Percentiles rank a stretch among this genome's conserved stretches.
Evolutionary conservation across 2,797 vertebrate species (phyloP).

Genomic region (Chiloscyllium punctatum): DNA sequence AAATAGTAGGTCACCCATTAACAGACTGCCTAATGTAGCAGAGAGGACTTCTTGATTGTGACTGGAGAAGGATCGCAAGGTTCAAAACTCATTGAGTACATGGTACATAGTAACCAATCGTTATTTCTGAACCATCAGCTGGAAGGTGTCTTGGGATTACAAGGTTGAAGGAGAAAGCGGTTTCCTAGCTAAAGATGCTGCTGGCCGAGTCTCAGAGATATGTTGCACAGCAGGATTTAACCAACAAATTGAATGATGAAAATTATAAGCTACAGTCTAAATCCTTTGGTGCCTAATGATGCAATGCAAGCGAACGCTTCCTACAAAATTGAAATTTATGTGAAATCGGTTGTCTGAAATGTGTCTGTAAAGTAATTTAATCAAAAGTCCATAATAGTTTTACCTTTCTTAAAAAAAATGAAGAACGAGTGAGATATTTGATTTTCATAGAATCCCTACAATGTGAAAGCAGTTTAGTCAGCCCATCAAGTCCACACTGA

Average conservation of each 20-base stretch:
- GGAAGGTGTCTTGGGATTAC: not conserved
- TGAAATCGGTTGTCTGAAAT: not conserved
- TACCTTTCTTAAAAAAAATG: not conserved
- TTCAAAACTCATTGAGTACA: conserved; percentile 20
- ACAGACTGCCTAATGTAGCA: conserved; percentile 10
- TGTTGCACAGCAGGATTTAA: not conserved
- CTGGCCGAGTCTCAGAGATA: not conserved
- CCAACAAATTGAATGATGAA: not conserved
- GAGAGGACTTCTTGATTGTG: not conserved
- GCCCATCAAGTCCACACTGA: no score
- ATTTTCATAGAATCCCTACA: not conserved
- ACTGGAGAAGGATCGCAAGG: conserved; percentile 10
- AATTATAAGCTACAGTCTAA: not conserved
- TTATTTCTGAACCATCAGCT: conserved; percentile 23
- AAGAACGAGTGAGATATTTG: not conserved
- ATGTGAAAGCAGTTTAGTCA: no score
- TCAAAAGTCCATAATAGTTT: not conserved
- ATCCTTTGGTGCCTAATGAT: not conserved
- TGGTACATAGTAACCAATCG: conserved; percentile 7
- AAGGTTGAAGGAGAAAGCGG: not conserved
- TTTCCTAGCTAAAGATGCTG: not conserved
- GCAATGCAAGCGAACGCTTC: not conserved
- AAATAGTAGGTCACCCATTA: conserved; percentile 34
- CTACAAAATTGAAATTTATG: not conserved
- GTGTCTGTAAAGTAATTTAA: not conserved